A percentile compares a stretch with the other conserved stretches of the same genome.
Conservation (phyloP, 2,797 vertebrate species). For the Erpetoichthys calabaricus region DNA sequence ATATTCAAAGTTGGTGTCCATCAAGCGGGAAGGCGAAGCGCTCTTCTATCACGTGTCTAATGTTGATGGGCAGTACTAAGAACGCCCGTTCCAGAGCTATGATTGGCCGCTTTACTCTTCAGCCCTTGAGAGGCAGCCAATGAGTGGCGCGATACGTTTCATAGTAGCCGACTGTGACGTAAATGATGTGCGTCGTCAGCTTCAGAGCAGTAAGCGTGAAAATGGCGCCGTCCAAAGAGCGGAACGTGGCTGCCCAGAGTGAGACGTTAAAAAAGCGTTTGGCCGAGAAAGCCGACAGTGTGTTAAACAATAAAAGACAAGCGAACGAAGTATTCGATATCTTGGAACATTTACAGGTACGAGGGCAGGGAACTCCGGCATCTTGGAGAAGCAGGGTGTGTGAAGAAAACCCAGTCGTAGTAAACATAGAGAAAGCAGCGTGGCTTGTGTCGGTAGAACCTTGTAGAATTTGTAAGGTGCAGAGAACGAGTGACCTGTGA, state of each 20-base stretch:
- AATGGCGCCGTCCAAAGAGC: constrained; percentile 50
- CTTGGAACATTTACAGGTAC: constrained; percentile 66
- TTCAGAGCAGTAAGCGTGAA: constrained; percentile 2
- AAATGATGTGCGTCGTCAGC: too few relatives aligned
- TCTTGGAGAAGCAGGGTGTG: rapidly evolving
- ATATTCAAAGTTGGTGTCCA: too few relatives aligned
- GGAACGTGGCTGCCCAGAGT: constrained; percentile 40
- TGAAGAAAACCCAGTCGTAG: too few relatives aligned
- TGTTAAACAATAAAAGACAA: constrained; percentile 49
- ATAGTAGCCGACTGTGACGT: too few relatives aligned
- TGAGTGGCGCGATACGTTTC: too few relatives aligned
- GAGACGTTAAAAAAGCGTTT: constrained; percentile 35
- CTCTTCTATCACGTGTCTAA: too few relatives aligned
- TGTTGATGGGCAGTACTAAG: too few relatives aligned
- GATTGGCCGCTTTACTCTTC: too few relatives aligned
- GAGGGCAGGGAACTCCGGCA: neutral
- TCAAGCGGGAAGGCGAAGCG: too few relatives aligned
- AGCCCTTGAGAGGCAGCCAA: too few relatives aligned
- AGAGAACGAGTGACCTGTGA: too few relatives aligned
- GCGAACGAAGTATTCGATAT: constrained; percentile 78
- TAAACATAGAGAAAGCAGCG: neutral
- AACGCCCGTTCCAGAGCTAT: too few relatives aligned
- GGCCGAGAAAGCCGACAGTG: constrained; percentile 31
- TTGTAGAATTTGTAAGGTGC: neutral
- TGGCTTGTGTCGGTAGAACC: neutral